phyloP scores from a whole-genome alignment of 1,140 invertebrate genomes.

The Harlomillsia oculata region DNA sequence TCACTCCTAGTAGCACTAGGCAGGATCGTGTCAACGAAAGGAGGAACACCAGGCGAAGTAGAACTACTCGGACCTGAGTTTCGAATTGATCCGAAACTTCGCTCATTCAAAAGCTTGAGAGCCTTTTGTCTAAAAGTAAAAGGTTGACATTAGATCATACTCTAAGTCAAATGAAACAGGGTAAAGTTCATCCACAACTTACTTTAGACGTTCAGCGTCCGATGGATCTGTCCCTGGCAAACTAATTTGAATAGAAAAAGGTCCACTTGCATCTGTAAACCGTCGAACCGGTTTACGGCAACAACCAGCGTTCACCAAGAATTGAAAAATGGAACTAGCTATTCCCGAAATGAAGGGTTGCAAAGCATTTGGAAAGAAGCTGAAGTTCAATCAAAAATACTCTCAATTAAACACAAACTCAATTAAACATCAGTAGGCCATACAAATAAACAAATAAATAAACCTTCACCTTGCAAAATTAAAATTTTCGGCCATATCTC shows the following conservation, averaged over 20 bases:
- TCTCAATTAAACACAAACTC: background rate
- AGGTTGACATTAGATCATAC: slow-evolving; percentile 2
- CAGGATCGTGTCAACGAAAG: too few species aligned
- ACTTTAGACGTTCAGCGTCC: slow-evolving; percentile 90
- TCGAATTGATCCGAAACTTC: slow-evolving; percentile 57
- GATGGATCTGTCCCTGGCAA: slow-evolving; percentile 84
- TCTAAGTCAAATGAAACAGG: too few species aligned
- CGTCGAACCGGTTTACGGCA: slow-evolving; percentile 64
- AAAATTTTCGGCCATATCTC: slow-evolving; percentile 92
- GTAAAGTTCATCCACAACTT: slow-evolving; percentile 37
- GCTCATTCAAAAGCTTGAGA: slow-evolving; percentile 83
- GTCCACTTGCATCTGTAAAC: slow-evolving; percentile 71
- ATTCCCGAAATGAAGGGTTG: slow-evolving; percentile 81
- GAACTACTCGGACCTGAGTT: background rate
- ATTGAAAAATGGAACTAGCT: slow-evolving; percentile 72
- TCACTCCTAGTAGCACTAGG: slow-evolving; percentile 6
- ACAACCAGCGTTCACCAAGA: slow-evolving; percentile 68
- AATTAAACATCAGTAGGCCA: background rate
- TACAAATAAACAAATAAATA: background rate
- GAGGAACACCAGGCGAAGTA: background rate
- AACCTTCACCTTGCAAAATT: slow-evolving; percentile 79
- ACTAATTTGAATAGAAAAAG: slow-evolving; percentile 71
- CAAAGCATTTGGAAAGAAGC: slow-evolving; percentile 89
- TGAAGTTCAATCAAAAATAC: slow-evolving; percentile 47
- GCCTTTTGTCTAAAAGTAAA: slow-evolving; percentile 73